Evolutionary conservation across 2,113 vertebrate genomes (phyloP), one percentile per base, ranked within the genome.

Genomic region (Progne subis): DNA sequence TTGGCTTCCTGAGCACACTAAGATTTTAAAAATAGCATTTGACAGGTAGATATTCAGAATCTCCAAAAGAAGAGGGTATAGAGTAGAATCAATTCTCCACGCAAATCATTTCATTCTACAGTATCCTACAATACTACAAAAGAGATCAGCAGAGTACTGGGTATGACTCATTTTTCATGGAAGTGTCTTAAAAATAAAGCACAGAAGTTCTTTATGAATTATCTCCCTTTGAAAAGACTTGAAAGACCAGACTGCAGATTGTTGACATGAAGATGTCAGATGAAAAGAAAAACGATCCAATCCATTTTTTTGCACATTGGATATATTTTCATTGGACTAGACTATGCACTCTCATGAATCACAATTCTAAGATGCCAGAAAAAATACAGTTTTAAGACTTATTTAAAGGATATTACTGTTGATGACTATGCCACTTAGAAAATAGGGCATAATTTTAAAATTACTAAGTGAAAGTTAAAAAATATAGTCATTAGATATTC

Each of bases 211-310:
- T 84, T 90, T 77, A 74, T 67, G 50, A 86, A 53, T 93, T 65
- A 88, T 61, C 20, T 76, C 14, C 55, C 61, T 95, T 90, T 80
- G 75, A 92, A 95, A 94, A 93, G 46, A 84, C n/a, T 86, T 90
- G 14, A 87, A 96, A 95, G 91, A 52, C 6, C 28, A 44, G 24
- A 12, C 31, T 95, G 59, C 26, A 88, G 79, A 84, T 47, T 59
- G 31, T 70, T 93, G 56, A 93, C 8, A 53, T 50, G 53, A 56
- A 95, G 59, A 70, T 56, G 24, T 78, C 85, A 94, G 55, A 76
- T 28, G 39, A 81, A 95, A 96, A 56, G 29, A 76, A 93, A 85
- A 95, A 77, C 77, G 49, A 86, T 46, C 59, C 47, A 47, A 72
- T 63, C 25, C 72, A 41, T 74, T 88, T 71, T 52, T 55, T n/a